Base-by-base conservation (phyloP, 2,888 invertebrate genomes). In the Clitarchus hookeri region DNA sequence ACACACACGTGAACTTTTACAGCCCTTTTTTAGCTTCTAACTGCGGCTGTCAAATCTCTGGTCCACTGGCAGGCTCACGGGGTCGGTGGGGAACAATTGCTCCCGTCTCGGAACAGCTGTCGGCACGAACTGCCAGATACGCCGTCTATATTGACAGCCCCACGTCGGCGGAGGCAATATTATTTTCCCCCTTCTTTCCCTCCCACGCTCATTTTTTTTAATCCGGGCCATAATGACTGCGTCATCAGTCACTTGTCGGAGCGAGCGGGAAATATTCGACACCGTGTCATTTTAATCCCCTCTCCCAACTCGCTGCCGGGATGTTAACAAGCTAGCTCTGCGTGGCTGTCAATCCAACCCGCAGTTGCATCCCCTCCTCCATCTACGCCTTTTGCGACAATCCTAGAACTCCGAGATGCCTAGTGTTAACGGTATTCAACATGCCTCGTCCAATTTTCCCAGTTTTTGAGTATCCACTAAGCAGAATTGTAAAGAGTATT, bases 251-350 rank as follows among this genome's bases (percentile, higher is more conserved):
- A 65, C 65, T 65, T 65, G 65, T 65, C 65, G 65, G 8, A 11
- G 19, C 65, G 65, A 65, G 65, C n/a, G 65, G 65, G 65, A 19
- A 65, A 65, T 65, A 65, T 65, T 65, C n/a, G 65, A 65, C 65
- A n/a, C 16, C 65, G 65, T 65, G 65, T 65, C 65, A 65, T 65
- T 65, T 23, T 19, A 1, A 19, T 3, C 65, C 12, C 65, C 19
- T 23, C 65, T 65, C 65, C 65, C 65, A 2, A n/a, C 65, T 53
- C 53, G 8, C 65, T n/a, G 8, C 65, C 65, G n/a, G 65, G n/a
- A 65, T 65, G 65, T 65, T 65, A 65, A 65, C 65, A n/a, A 11
- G 8, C 13, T 19, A 1, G n/a, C 23, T 23, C 16, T 19, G 65
- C 65, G 23, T 23, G 11, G 65, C 65, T 65, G 65, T 65, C 65